Base-by-base conservation (phyloP, 1,140 invertebrate species). In the Prorops nasuta region DNA sequence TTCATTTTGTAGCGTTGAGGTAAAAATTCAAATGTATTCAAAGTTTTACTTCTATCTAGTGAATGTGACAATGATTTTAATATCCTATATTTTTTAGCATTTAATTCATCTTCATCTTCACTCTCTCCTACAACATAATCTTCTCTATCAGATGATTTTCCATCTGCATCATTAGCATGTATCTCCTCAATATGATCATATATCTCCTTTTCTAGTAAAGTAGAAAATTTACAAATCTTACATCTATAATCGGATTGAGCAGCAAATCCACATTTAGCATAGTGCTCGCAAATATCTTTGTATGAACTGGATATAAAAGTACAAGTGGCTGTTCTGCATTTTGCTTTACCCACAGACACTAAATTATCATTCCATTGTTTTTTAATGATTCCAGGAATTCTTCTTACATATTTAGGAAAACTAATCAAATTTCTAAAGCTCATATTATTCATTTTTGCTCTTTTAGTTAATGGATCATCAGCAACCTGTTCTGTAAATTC, bases 271-370 rank as follows among this genome's bases (percentile, higher is more conserved):
- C 7, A 15, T 10, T 20, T 12, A 40, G 4, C 8, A 31, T 44
- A 64, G 60, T 78, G 76, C 3, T 67, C 42, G 7, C 50, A 58
- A 12, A 78, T 76, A 4, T 43, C 56, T 12, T 71, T 55, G 0
- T 68, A 35, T 6, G 60, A 58, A 3, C 45, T 28, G 21, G 48
- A 45, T 0, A 34, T 41, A 34, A 62, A 74, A 9, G 51, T 37
- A 44, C 76, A 78, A 18, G 63, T 60, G 7, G 51, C 1, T 48
- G 75, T 66, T 9, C 54, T 56, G 51, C 76, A 78, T 35, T 20
- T 37, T 3, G 61, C 51, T 17, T 24, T 32, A n/a, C 58, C 49
- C 7, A 54, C 46, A 3, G 35, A 34, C 4, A 28, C 43, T 1
- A 77, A 45, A 35, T 66, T 51, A 39, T 60, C 67, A 12, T 49